Evolutionary conservation across 1,140 invertebrate genomes (phyloP), one percentile per base, ranked within the genome.

Genomic region (Calliphora vicina): DNA sequence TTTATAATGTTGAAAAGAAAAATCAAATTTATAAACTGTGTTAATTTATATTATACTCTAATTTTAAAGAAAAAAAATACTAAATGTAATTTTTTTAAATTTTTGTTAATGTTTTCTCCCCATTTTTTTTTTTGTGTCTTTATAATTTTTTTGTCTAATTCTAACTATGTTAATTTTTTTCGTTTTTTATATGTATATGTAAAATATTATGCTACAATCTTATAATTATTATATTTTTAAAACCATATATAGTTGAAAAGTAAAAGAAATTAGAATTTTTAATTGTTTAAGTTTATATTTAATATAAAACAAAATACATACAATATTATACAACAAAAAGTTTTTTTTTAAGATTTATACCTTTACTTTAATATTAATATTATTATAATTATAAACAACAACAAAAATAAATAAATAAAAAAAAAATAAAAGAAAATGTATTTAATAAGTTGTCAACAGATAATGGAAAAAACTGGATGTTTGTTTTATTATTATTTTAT

Each of bases 401-500:
- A n/a, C n/a, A n/a, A n/a, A n/a, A n/a, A n/a, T n/a, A n/a, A n/a
- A n/a, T n/a, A n/a, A n/a, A n/a, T n/a, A 5, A 50, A 50, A 50
- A 4, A 50, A 50, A 50, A 6, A 50, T 4, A 35, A 35, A 35
- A 2, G 6, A 8, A 35, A 17, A 17, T 50, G 1, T 50, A 50
- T 50, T 50, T 17, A 50, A 17, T 50, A 50, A 50, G 45, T 50
- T 50, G 17, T 50, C 45, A 50, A 50, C 12, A 50, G 17, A 50
- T 3, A 12, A 74, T 35, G 72, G 29, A 20, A 74, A 74, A 73
- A 35, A 29, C 13, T 35, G 13, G 67, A 71, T 35, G 72, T 35
- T 74, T 74, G 26, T 73, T 73, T 25, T 73, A 26, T 73, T 73
- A 27, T 73, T 73, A 26, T 73, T 9, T 73, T 73, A 27, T 73